Percentiles rank a stretch among this genome's conserved stretches.
Evolutionary conservation across 2,888 invertebrate species (phyloP).

Genomic region (Rhodophaea formosa): DNA sequence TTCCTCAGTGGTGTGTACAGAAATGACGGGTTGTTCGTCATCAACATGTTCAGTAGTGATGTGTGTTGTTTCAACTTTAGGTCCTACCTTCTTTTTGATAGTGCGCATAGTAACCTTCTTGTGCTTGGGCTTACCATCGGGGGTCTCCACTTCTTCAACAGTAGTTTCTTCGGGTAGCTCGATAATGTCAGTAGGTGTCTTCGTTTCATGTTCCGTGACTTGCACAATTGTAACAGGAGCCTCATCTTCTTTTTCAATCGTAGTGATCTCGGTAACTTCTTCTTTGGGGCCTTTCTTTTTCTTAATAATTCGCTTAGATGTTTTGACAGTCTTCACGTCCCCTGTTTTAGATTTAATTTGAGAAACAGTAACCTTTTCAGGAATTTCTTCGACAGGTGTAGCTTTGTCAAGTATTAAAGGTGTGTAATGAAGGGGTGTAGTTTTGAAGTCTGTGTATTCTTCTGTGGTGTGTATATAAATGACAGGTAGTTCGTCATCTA

Average conservation of each 20-base stretch:
- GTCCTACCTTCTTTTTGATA: slow-evolving; percentile 35
- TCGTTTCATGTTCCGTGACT: slow-evolving; percentile 50
- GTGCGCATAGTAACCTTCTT: slow-evolving; percentile 38
- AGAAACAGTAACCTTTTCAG: slow-evolving; percentile 21
- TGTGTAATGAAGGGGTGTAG: too few relatives aligned
- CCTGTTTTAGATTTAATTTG: slow-evolving; percentile 35
- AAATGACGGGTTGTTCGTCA: slow-evolving; percentile 34
- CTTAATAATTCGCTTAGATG: slow-evolving; percentile 66
- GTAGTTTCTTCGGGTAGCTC: slow-evolving; percentile 53
- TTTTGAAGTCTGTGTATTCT: slow-evolving; percentile 27
- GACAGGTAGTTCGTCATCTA: slow-evolving; percentile 50
- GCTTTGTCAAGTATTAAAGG: too few relatives aligned
- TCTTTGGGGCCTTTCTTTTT: slow-evolving; percentile 60
- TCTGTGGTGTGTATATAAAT: slow-evolving; percentile 48
- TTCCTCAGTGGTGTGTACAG: slow-evolving; percentile 44
- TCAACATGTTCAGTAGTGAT: slow-evolving; percentile 27
- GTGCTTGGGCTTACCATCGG: slow-evolving; percentile 32
- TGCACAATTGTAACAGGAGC: slow-evolving; percentile 48
- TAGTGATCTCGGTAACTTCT: slow-evolving; percentile 67
- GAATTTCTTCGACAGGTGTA: slow-evolving; percentile 32
- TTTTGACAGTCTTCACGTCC: slow-evolving; percentile 51
- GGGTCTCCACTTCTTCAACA: slow-evolving; percentile 37
- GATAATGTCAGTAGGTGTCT: slow-evolving; percentile 37
- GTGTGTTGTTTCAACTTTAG: slow-evolving; percentile 34
- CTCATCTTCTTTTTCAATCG: slow-evolving; percentile 59